These are phyloP conservation scores for Gulo gulo DNA, from an alignment of 2,113 vertebrate genomes.

Conservation along the genomic window DNA sequence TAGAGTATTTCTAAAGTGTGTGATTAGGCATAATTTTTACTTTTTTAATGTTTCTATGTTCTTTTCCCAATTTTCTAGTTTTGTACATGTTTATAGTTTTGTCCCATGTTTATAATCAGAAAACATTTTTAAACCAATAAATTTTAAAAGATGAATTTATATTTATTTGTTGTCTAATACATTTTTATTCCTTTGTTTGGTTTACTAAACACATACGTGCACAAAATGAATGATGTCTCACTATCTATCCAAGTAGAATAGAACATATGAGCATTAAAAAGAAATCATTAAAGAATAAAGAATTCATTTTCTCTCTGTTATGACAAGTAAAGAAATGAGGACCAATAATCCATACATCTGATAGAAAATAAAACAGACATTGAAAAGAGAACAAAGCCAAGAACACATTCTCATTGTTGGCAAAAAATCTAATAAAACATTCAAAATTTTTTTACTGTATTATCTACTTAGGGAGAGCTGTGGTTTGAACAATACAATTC, in stretches of 20 bases:
- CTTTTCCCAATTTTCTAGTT: not conserved
- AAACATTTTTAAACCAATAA: not conserved
- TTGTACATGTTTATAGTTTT: not conserved
- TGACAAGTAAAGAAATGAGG: not conserved
- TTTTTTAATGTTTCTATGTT: not conserved
- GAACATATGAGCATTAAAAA: not conserved
- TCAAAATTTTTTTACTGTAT: not conserved
- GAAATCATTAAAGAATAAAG: slow-evolving; percentile 2
- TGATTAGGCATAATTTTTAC: not conserved
- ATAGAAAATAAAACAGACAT: not conserved
- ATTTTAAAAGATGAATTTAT: not conserved
- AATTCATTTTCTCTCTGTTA: not conserved
- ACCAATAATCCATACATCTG: not conserved
- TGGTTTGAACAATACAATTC: not conserved
- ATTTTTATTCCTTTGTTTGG: not conserved
- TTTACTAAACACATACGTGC: not conserved
- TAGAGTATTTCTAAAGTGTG: not conserved
- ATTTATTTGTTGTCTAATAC: not conserved
- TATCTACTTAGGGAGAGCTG: not conserved
- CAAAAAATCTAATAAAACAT: not conserved
- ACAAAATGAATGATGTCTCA: not conserved
- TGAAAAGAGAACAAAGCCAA: slow-evolving; percentile 1
- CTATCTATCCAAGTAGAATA: not conserved
- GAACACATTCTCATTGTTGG: not conserved
- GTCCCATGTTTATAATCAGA: not conserved